phyloP scores from a whole-genome alignment of 2,888 invertebrate genomes.

The Thysanoteuthis rhombus region DNA sequence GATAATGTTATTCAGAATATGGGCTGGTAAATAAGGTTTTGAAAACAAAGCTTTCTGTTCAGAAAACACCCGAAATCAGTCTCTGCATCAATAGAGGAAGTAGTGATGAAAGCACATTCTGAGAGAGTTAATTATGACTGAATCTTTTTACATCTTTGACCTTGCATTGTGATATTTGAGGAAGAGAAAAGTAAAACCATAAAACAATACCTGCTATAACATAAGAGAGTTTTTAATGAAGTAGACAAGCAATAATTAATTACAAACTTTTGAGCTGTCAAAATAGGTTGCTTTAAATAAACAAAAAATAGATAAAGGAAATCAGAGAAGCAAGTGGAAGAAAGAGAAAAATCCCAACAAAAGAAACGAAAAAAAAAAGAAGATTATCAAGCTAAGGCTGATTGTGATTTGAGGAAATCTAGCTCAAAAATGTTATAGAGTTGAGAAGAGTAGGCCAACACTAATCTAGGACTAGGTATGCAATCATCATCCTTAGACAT shows the following conservation, averaged over 20 bases:
- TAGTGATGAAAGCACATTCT: not conserved
- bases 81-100: not conserved
- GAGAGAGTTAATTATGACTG: too few species aligned
- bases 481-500: not conserved
- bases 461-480: constrained; percentile 12
- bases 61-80: not conserved
- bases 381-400: not conserved
- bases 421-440: not conserved
- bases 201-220: not conserved
- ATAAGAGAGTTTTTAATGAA: not conserved
- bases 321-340: not conserved
- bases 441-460: not conserved
- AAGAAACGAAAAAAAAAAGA: too few species aligned
- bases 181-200: not conserved
- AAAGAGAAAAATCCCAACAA: not conserved
- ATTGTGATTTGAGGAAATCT: not conserved
- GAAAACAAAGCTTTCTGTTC: not conserved
- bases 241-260: not conserved
- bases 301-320: not conserved
- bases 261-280: not conserved
- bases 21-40: not conserved
- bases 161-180: not conserved
- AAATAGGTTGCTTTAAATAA: not conserved
- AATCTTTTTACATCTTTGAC: not conserved
- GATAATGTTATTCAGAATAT: not conserved